Conservation (phyloP, 2,113 vertebrate species). For the Copsychus sechellarum region DNA sequence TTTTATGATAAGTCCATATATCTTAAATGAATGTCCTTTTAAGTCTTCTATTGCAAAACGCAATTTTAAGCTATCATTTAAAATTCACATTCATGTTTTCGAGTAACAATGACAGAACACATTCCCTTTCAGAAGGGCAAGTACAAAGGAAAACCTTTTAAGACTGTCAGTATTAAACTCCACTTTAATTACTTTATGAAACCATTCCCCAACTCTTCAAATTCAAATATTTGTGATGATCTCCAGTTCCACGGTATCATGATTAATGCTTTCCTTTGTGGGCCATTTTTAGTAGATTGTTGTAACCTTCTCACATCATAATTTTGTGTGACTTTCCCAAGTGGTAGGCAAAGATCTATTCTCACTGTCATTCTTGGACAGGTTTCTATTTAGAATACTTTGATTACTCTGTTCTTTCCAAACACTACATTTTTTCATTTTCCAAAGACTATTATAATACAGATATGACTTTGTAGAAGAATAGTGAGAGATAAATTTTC, state of each 20-base stretch:
- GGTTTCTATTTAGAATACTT: not conserved
- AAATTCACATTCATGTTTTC: not conserved
- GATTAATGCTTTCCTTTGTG: not conserved
- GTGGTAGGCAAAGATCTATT: not conserved
- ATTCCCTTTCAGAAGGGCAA: not conserved
- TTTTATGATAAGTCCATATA: not conserved
- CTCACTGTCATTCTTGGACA: not conserved
- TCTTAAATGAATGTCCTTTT: not conserved
- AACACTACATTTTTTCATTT: not conserved
- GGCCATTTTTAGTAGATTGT: not conserved
- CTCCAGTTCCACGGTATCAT: not conserved
- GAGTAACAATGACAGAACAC: not conserved
- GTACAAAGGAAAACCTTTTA: not conserved
- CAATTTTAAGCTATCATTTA: not conserved
- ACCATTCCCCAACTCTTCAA: not conserved
- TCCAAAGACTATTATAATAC: not conserved
- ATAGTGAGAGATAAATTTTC: not conserved
- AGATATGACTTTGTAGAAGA: not conserved
- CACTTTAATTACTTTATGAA: not conserved
- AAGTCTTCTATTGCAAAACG: not conserved
- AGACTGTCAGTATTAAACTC: not conserved
- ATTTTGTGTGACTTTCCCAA: not conserved
- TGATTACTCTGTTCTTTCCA: not conserved
- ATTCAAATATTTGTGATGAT: not conserved
- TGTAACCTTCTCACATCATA: not conserved